phyloP scores from a whole-genome alignment of 35 echinoderm and acorn worm species.

The Diadema setosum region DNA sequence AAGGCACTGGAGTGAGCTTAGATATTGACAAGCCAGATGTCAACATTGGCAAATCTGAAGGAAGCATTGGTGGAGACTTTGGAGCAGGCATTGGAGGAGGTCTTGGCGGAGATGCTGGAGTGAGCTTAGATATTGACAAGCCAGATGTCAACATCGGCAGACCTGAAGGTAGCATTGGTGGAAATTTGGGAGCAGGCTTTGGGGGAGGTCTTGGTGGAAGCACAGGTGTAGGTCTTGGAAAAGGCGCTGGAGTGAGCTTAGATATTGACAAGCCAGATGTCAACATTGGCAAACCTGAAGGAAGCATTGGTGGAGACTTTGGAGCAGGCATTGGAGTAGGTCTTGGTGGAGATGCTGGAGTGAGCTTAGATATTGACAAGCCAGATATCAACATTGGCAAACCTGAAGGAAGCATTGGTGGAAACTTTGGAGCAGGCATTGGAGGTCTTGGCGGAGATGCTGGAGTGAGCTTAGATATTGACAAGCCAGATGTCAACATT shows the following conservation, averaged over 20 bases:
- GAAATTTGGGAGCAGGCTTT: background rate
- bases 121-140: background rate
- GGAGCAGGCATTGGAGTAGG: background rate
- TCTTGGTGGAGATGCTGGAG: background rate
- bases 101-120: background rate
- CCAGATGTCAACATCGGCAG: background rate
- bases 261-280: background rate
- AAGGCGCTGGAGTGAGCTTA: too few species aligned
- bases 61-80: too few species aligned
- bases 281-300: background rate
- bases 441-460: background rate
- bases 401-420: background rate
- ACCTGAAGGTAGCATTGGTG: background rate
- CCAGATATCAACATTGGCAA: background rate
- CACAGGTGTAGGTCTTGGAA: background rate
- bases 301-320: conserved; percentile 15
- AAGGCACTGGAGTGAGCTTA: background rate
- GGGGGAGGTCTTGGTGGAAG: background rate
- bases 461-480: background rate
- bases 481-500: background rate
- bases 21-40: background rate
- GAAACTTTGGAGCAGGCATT: background rate
- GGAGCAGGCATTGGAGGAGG: conserved; percentile 5
- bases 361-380: background rate
- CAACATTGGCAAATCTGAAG: background rate